phyloP scores from a whole-genome alignment of 2,888 invertebrate species.

The Palloptera scutellata region DNA sequence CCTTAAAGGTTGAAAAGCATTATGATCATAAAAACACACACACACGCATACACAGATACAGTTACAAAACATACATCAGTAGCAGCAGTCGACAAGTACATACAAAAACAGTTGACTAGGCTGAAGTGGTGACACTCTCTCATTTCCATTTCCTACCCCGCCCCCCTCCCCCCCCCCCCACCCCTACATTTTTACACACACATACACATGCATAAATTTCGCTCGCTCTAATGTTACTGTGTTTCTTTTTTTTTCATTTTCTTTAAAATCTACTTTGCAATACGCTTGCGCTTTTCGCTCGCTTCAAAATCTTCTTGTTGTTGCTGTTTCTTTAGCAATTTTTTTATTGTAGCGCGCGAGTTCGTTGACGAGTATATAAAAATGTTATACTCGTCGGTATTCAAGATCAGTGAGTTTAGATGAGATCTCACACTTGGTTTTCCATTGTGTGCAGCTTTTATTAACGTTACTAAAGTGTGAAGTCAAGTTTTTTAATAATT shows the following conservation, averaged over 20 bases:
- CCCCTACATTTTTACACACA: too few species aligned
- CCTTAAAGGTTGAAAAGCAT: too few species aligned
- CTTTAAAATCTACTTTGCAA: neutral
- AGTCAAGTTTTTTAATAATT: too few species aligned
- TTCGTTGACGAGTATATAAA: constrained; percentile 33
- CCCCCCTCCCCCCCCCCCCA: too few species aligned
- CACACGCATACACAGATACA: neutral
- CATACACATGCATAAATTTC: too few species aligned
- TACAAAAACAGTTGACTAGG: neutral
- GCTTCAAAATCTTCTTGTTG: constrained; percentile 20
- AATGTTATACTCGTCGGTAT: constrained; percentile 29
- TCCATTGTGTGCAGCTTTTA: neutral
- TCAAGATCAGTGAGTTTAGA: constrained; percentile 40
- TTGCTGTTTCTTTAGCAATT: constrained; percentile 18
- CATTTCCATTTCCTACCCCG: too few species aligned
- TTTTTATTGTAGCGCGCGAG: too few species aligned
- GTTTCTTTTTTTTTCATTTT: too few species aligned
- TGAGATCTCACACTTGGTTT: constrained; percentile 27
- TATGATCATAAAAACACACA: too few species aligned
- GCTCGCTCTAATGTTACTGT: too few species aligned
- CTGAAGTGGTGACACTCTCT: too few species aligned
- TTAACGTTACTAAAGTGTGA: too few species aligned
- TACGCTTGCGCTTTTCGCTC: constrained; percentile 25
- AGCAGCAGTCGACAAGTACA: neutral
- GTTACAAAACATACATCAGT: neutral